These are phyloP conservation scores for Tiaroga cobitis DNA, from an alignment of 2,797 vertebrate species.

Conservation along the genomic window DNA sequence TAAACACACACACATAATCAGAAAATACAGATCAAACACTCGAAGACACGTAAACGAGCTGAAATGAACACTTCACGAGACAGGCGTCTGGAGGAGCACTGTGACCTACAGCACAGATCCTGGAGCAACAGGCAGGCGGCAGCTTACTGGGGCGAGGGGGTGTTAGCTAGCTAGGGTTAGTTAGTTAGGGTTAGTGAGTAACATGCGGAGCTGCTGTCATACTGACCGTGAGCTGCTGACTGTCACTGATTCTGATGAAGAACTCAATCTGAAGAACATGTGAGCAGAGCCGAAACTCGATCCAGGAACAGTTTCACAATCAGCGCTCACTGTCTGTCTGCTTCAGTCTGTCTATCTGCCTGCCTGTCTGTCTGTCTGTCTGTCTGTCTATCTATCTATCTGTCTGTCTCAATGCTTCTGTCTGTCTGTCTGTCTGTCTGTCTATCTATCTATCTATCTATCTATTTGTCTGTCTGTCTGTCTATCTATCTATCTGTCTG, in stretches of 20 bases:
- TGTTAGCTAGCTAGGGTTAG: not conserved
- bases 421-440: no score
- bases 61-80: not conserved
- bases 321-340: not conserved
- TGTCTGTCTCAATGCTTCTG: no score
- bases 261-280: conserved; percentile 69
- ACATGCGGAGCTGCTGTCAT: not conserved
- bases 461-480: not conserved
- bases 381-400: no score
- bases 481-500: no score
- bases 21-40: not conserved
- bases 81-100: not conserved
- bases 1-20: not conserved
- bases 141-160: not conserved
- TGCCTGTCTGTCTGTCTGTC: not conserved
- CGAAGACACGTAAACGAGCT: not conserved
- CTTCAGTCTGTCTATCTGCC: no score
- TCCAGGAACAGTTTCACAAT: conserved; percentile 71
- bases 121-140: not conserved
- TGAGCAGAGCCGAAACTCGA: conserved; percentile 66
- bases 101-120: conserved; percentile 24
- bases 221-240: not conserved
- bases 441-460: no score
- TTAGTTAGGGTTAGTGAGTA: not conserved
- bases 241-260: conserved; percentile 33